Base-by-base conservation (phyloP, 2,888 invertebrate species). In the Gastrophysa polygoni region DNA sequence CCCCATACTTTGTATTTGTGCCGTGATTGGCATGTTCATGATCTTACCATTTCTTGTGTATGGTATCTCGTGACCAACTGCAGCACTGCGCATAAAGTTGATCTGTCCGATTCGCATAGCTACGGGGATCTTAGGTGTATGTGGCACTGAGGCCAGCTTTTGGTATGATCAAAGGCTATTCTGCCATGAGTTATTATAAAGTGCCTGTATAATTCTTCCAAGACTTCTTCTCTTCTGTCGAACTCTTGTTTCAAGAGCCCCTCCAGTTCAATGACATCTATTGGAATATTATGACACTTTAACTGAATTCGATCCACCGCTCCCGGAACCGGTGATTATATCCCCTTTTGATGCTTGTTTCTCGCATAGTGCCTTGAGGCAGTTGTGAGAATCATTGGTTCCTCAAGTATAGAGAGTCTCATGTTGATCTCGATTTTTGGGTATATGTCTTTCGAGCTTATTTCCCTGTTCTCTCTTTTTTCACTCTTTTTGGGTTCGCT, bases 351-450 rank as follows among this genome's bases (percentile, higher is more conserved):
- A 17, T 54, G 43, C 8, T 34, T 24, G 2, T 20, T 1, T 20
- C 43, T 38, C 11, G 44, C 55, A 43, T 43, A 20, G 11, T 44
- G 55, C 44, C 44, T 55, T 2, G 47, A 1, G 3, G 56, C 56
- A 21, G 47, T 28, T 10, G 29, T 47, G 3, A 47, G 46, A 0
- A 17, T 47, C 14, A n/a, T 3, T 56, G 52, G 20, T 18, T 56
- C 29, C 16, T 56, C 56, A 2, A 56, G n/a, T 56, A 29, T 24
- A 2, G 21, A 21, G 4, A 47, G 47, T 32, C 46, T 29, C 16
- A 76, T 66, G 11, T 29, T 29, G 16, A 17, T 5, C 34, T 34
- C 52, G 1, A 52, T 52, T 4, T 52, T 32, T 6, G 14, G 18
- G 16, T 52, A 52, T 34, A 52, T 24, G 10, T 24, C 14, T n/a